A percentile compares a stretch with the other conserved stretches of the same genome.
These are phyloP conservation scores for Andrena flavipes DNA, from an alignment of 2,888 invertebrate species.

Conservation along the genomic window DNA sequence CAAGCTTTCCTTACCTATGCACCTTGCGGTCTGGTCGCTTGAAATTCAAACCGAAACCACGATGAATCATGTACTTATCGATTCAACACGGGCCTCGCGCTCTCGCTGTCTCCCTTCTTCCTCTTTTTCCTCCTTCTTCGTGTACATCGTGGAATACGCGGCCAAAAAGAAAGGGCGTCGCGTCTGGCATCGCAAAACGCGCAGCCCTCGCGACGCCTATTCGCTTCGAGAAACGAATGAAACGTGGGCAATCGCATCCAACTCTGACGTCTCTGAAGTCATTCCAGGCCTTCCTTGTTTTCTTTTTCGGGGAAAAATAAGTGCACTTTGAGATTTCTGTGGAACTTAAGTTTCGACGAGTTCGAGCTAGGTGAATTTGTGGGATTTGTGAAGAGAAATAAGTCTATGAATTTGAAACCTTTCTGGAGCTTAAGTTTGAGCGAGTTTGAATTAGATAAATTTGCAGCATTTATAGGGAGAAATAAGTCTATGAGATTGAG, in stretches of 20 bases:
- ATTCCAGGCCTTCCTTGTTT: no score
- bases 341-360: no score
- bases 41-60: conserved; percentile 80
- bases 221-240: background rate
- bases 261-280: no score
- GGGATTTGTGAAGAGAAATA: no score
- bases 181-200: conserved; percentile 75
- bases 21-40: conserved; percentile 64
- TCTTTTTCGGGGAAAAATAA: no score
- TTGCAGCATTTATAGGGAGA: no score
- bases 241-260: background rate
- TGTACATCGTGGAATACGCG: conserved; percentile 38
- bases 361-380: no score
- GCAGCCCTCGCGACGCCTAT: conserved; percentile 20
- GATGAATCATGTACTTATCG: conserved; percentile 83
- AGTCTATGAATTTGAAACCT: no score
- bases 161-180: conserved; percentile 69
- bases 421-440: no score
- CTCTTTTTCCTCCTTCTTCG: conserved; percentile 45
- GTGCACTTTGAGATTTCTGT: no score
- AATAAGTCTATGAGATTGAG: no score
- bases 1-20: conserved; percentile 48
- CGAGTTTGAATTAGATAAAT: no score
- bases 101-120: conserved; percentile 53
- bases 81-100: conserved; percentile 75